Evolutionary conservation across 2,797 vertebrate genomes (phyloP), one percentile per base, ranked within the genome.

Genomic region (Taenioides sp.): DNA sequence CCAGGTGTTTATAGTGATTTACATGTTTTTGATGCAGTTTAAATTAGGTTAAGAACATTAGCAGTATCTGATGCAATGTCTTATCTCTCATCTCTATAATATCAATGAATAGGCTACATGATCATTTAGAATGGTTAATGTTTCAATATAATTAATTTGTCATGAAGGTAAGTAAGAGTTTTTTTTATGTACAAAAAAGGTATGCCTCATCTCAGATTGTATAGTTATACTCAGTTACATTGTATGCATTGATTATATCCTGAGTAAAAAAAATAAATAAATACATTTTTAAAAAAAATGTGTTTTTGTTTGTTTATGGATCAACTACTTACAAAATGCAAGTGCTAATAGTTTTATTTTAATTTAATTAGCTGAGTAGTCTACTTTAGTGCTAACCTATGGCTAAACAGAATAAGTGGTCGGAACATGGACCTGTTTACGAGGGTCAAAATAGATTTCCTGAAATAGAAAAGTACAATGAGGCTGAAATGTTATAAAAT

Each of bases 401-500:
- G 10, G 10, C 22, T 4, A 12, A 14, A 11, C 54, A 10, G 57
- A 7, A 16, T 7, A 28, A 59, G 16, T 27, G 58, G 58, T 49
- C 16, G 17, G 60, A 74, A 65, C 57, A 70, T 54, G 12, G 31
- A 62, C 69, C n/a, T 69, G 66, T 83, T 77, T 61, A 59, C 65
- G 18, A 10, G n/a, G 57, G 49, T 77, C 34, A 68, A 82, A 86
- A 82, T 79, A 87, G 73, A 25, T 66, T 57, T 78, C 80, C 61
- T 0, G 25, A 79, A 85, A 84, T 83, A 82, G 81, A 76, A 79
- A 78, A 71, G 80, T 7, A 76, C 78, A 80, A 43, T 55, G 14
- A 70, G 61, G 71, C 10, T 16, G 28, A 50, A 54, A 61, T 75
- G 64, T 73, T 78, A 59, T 65, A 34, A 79, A 70, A 73, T 23